Evolutionary conservation across 2,888 invertebrate species (phyloP), one percentile per base, ranked within the genome.

Genomic region (Macaria liturata): DNA sequence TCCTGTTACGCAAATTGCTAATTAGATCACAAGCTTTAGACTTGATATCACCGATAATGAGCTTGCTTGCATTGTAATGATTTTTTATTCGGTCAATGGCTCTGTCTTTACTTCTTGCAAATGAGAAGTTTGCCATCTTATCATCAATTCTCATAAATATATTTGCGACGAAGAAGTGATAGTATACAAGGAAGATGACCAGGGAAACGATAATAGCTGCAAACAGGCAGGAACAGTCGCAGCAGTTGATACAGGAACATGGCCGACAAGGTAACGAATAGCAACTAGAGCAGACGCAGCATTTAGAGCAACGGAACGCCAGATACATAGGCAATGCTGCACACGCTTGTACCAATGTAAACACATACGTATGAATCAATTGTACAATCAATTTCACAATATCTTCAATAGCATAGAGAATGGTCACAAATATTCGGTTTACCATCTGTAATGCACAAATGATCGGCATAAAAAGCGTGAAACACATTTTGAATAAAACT

Each of bases 361-460:
- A 68, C 8, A 79, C n/a, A 46, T 74, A 78, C 37, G 49, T 70
- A 45, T 77, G 70, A 3, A 77, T 44, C 0, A 70, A 67, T n/a
- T 73, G 67, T 9, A 82, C 64, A 0, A 65, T 4, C 46, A 76
- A 49, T 8, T 76, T 72, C 39, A 75, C 40, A 9, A 82, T 39
- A 53, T 80, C 77, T 71, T 82, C 81, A 4, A 70, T 31, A 1
- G 76, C 76, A 8, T 71, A 69, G 4, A 80, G 34, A 4, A 70
- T 4, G 1, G 71, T 72, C 34, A 78, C 55, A 3, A 80, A 43
- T 3, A 76, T 31, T 32, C 81, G 69, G 3, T 71, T 57, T 20
- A 75, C 40, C 48, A 67, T 68, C 56, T 81, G 72, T 3, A 76
- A 34, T 3, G 62, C 61, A 51, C 78, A 80, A 30, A 74, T 48